Evolutionary conservation across 2,797 vertebrate genomes (phyloP), one percentile per base, ranked within the genome.

Genomic region (Pseudochirops corinnae): DNA sequence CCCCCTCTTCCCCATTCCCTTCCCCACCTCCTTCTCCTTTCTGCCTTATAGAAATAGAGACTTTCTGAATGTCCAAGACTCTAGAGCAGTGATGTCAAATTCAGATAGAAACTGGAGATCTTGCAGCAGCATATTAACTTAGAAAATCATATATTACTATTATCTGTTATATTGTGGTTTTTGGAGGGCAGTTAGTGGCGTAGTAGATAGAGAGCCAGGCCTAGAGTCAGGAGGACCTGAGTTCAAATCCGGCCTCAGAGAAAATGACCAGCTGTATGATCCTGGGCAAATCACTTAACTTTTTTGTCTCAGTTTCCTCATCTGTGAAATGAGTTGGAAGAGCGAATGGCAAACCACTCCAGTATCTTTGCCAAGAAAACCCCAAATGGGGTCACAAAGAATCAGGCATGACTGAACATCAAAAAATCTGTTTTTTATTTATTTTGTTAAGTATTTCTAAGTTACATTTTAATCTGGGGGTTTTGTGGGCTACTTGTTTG

Each of bases 31-130:
- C 60, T 90, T 94, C 92, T 95, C 53, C 52, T 62, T 87, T 55
- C 94, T 93, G 93, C 87, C 29, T 93, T 87, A 52, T 94, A 57
- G 46, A 96, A 31, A n/a, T 28, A 57, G 7, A 60, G 60, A 93
- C 62, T 92, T 95, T 94, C 50, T 94, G 46, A 94, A 96, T 96
- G 67, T 9, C n/a, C 2, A 24, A 87, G 39, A 87, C 21, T 21
- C n/a, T 50, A 46, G 24, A 87, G 10, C 24, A 28, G 7, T 46
- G 39, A 0, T 87, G 10, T 50, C 21, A 87, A 87, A 87, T 50
- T 46, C 21, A 12, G 2, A 26, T 50, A 87, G 39, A 50, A 46
- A 87, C 39, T 74, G 16, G 16, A 46, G 39, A 26, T 50, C 24
- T 50, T 87, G 9, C 21, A 87, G 39, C 39, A 10, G 7, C 74